Evolutionary conservation across 2,888 invertebrate species (phyloP).

Genomic region (Diachrysia chrysitis): DNA sequence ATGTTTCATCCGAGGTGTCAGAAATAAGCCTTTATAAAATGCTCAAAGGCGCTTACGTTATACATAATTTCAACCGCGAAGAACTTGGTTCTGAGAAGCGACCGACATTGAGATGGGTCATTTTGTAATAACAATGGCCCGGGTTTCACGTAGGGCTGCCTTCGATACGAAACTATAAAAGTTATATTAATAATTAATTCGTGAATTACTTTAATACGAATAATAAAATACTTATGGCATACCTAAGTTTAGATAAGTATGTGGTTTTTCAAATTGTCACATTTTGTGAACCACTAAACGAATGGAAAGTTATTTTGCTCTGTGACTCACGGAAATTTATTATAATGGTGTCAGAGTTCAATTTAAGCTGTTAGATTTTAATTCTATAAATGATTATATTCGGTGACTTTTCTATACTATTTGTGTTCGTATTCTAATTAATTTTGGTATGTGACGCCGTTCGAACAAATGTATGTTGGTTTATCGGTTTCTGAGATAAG

Average conservation of each 20-base stretch:
- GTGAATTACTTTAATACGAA: constrained; percentile 33
- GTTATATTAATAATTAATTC: constrained; percentile 7
- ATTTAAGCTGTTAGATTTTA: constrained; percentile 46
- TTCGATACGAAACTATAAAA: constrained; percentile 18
- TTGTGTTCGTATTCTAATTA: constrained; percentile 46
- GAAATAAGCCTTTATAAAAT: constrained; percentile 85
- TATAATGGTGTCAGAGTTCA: constrained; percentile 67
- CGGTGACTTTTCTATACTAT: constrained; percentile 31
- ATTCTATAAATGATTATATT: constrained; percentile 53
- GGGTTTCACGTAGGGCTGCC: constrained; percentile 71
- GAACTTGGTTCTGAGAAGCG: constrained; percentile 77
- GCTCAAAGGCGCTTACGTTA: constrained; percentile 77
- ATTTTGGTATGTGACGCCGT: constrained; percentile 35
- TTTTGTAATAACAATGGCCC: constrained; percentile 85
- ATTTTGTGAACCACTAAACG: constrained; percentile 33
- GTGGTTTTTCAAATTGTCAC: constrained; percentile 41
- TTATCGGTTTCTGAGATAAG: constrained; percentile 15
- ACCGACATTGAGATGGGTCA: constrained; percentile 88
- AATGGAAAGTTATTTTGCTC: constrained; percentile 61
- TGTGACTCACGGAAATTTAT: constrained; percentile 60
- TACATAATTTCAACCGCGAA: constrained; percentile 67
- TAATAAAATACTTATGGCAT: constrained; percentile 24
- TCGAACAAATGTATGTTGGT: constrained; percentile 18
- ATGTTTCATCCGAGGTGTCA: constrained; percentile 86
- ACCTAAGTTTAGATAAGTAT: constrained; percentile 19